Percentiles rank a stretch among this genome's conserved stretches.
phyloP scores from a whole-genome alignment of 2,113 vertebrate species.

The Felis chaus region DNA sequence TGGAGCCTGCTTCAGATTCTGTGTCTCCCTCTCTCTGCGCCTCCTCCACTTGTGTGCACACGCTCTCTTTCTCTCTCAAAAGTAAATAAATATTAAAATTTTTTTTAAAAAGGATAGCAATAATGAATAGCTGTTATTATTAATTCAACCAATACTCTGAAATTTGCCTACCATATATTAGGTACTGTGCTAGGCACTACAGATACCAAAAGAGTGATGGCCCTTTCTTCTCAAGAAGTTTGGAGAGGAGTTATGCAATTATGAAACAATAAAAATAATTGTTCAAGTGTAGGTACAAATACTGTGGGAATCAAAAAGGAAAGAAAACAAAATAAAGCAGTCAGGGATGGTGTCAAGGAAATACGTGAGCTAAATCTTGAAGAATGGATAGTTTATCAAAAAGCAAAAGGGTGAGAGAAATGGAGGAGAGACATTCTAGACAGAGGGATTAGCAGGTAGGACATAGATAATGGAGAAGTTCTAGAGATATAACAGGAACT shows the following conservation, averaged over 20 bases:
- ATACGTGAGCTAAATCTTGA: background rate
- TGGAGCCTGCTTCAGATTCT: too few species aligned
- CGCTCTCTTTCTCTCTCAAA: too few species aligned
- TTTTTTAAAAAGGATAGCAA: too few species aligned
- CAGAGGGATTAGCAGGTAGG: background rate
- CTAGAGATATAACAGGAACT: background rate
- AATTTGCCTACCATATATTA: background rate
- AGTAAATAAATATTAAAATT: too few species aligned
- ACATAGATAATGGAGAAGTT: background rate
- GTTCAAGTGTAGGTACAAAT: background rate
- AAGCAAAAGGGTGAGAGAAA: background rate
- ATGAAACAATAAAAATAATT: constrained; percentile 11
- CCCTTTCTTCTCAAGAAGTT: background rate
- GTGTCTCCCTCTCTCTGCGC: too few species aligned
- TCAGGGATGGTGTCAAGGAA: background rate
- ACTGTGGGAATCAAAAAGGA: background rate
- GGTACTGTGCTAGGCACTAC: background rate
- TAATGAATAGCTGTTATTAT: background rate
- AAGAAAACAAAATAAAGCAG: background rate
- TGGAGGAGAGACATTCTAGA: background rate
- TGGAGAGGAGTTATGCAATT: background rate
- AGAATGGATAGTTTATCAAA: background rate
- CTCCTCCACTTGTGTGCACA: too few species aligned
- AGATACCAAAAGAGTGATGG: background rate
- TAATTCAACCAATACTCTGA: background rate